phyloP scores from a whole-genome alignment of 2,797 vertebrate genomes.

The Enteromius anoplus region DNA sequence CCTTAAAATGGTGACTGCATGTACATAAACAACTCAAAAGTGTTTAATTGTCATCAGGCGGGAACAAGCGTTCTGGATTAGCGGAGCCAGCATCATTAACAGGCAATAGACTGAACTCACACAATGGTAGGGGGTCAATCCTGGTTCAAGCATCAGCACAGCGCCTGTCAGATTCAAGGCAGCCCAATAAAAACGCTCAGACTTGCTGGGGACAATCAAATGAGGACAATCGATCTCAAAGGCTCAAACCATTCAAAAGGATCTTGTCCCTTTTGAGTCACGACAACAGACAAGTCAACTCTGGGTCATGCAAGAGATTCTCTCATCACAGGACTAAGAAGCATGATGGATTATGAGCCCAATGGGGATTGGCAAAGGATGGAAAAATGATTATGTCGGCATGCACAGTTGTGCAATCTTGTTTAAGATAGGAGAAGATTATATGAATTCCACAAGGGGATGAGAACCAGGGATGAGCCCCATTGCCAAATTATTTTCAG shows the following conservation, averaged over 20 bases:
- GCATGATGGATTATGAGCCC: slow-evolving; percentile 64
- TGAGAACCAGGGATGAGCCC: slow-evolving; percentile 69
- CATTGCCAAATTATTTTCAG: slow-evolving; percentile 53
- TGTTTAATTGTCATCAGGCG: slow-evolving; percentile 65
- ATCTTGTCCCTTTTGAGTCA: neutral
- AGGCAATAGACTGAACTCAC: slow-evolving; percentile 71
- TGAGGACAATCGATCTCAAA: slow-evolving; percentile 30
- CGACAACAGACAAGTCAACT: slow-evolving; percentile 11
- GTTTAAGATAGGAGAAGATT: slow-evolving; percentile 75
- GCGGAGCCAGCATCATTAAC: slow-evolving; percentile 78
- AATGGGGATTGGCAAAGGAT: slow-evolving; percentile 43
- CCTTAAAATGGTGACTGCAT: neutral
- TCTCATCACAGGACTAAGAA: slow-evolving; percentile 30
- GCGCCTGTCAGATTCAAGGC: slow-evolving; percentile 71
- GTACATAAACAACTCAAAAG: slow-evolving; percentile 15
- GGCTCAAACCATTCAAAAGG: slow-evolving; percentile 8
- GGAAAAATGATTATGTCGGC: slow-evolving; percentile 67
- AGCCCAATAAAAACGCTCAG: slow-evolving; percentile 29
- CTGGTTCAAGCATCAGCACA: slow-evolving; percentile 77
- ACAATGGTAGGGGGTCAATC: slow-evolving; percentile 78
- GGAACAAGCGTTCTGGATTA: slow-evolving; percentile 64
- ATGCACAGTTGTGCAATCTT: slow-evolving; percentile 71
- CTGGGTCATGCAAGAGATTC: neutral
- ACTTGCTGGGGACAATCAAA: slow-evolving; percentile 33
- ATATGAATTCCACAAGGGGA: slow-evolving; percentile 75